Base-by-base conservation (phyloP, 1,140 invertebrate species). In the Procambarus virginalis region DNA sequence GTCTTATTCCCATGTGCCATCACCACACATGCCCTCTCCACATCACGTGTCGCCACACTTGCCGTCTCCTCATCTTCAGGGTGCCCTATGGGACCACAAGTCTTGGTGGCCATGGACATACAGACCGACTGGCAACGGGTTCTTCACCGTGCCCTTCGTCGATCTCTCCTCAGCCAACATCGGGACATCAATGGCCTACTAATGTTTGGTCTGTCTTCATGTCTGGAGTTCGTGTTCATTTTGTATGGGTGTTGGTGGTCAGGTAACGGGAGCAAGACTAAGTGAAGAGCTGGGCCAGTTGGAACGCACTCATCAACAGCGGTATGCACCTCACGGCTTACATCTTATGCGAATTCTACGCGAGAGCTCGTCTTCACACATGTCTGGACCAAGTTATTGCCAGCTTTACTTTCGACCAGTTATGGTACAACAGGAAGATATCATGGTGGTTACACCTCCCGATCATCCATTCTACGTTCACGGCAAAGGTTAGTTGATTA, bases 131-230 rank as follows among this genome's bases (percentile, higher is more conserved):
- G 17, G 84, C 83, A 22, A 77, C 77, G 55, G 86, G 89, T 34
- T 91, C 89, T 17, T 88, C 91, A 6, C 89, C 91, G 10, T 83
- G 86, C 22, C 86, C 90, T 45, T 55, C 90, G 2, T 91, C 86
- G 51, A 86, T 89, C 12, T 89, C 90, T 22, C 83, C 86, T 20
- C 85, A 84, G 68, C 90, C 90, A 5, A 91, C 70, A 22, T 89
- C 83, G 20, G 86, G 79, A 14, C 90, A 91, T 70, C 90, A 91
- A 68, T 92, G 92, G 92, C 92, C 90, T 46, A 91, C 85, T 10
- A 91, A 86, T 58, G 92, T 91, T 20, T 93, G 93, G 93, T 93
- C 90, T 58, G 92, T 93, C 73, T 93, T 93, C 81, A 84, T 93
- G 84, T 76, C 93, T 49, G 93, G 92, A 3, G 93, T 93, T 4